phyloP scores from a whole-genome alignment of 2,797 vertebrate species.

The Poecile montanus region DNA sequence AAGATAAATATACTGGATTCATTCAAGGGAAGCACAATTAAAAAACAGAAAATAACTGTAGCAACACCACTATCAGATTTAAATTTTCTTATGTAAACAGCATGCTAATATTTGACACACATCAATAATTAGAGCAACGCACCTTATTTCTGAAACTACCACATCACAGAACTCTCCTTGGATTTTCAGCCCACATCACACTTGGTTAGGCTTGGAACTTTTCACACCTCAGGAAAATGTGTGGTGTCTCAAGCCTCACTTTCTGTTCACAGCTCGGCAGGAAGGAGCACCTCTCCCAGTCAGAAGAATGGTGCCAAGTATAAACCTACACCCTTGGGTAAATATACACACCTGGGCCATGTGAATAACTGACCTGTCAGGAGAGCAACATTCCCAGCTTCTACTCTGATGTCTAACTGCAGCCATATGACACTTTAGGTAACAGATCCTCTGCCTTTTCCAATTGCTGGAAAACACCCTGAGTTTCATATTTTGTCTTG shows the following conservation, averaged over 20 bases:
- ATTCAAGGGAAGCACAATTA: neutral
- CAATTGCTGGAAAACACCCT: neutral
- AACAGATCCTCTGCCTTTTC: neutral
- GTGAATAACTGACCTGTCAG: neutral
- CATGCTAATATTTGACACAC: neutral
- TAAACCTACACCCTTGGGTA: neutral
- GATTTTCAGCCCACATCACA: conserved; percentile 3
- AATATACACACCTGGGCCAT: neutral
- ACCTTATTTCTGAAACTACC: neutral
- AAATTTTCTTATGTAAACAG: neutral
- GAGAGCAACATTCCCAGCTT: neutral
- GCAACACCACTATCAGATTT: neutral
- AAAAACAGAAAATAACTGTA: neutral
- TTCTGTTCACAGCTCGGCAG: neutral
- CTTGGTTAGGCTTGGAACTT: neutral
- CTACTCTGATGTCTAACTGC: neutral
- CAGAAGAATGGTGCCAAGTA: neutral
- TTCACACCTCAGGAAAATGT: neutral
- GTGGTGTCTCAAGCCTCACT: neutral
- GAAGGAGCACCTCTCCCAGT: neutral
- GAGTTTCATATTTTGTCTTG: neutral
- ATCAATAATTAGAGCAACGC: neutral
- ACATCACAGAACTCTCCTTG: neutral
- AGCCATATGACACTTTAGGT: neutral
- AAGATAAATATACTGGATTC: neutral